A percentile compares a stretch with the other conserved stretches of the same genome.
Evolutionary conservation across 2,113 vertebrate genomes (phyloP).

Genomic region (Tragelaphus imberbis): DNA sequence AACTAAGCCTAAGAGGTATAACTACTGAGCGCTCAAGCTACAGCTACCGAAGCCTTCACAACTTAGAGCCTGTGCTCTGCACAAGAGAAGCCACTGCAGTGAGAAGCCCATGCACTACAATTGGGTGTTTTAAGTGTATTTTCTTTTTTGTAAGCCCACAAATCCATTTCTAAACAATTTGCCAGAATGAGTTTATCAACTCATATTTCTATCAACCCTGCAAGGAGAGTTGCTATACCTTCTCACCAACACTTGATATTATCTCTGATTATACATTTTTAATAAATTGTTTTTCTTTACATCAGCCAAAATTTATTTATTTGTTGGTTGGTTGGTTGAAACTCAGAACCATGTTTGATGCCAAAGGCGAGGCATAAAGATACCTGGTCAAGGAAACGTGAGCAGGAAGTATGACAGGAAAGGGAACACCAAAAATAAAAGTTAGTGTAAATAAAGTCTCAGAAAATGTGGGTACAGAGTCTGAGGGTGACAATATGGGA

Average conservation of each 20-base stretch:
- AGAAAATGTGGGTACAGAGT: not conserved
- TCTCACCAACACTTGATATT: not conserved
- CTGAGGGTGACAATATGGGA: not conserved
- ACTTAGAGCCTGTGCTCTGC: not conserved
- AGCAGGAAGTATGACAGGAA: not conserved
- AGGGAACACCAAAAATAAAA: not conserved
- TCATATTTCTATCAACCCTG: not conserved
- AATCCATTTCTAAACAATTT: not conserved
- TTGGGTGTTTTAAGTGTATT: not conserved
- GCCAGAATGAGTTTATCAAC: not conserved
- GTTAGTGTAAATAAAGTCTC: not conserved
- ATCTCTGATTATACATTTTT: not conserved
- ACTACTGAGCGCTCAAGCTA: accelerated
- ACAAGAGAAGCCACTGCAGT: not conserved
- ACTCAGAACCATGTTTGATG: not conserved
- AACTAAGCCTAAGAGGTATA: not conserved
- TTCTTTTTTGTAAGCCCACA: not conserved
- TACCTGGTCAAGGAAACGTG: not conserved
- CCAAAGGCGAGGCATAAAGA: not conserved
- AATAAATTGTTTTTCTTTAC: not conserved
- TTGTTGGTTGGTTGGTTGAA: not conserved
- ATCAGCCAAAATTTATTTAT: not conserved
- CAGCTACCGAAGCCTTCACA: not conserved
- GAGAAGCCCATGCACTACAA: not conserved
- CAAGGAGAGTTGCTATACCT: not conserved